Evolutionary conservation across 2,113 vertebrate species (phyloP).

Genomic region (Saguinus imperator): DNA sequence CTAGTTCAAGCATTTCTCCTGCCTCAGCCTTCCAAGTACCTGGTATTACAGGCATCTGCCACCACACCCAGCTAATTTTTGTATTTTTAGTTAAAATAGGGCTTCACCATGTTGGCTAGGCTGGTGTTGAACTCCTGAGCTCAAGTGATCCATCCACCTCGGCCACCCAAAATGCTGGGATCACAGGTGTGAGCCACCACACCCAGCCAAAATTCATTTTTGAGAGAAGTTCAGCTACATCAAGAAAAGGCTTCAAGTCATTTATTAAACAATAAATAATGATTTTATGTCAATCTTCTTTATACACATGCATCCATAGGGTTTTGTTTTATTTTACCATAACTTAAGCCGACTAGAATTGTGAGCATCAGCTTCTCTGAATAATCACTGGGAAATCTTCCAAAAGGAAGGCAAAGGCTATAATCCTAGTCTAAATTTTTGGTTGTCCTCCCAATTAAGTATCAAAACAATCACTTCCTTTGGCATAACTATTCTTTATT

Average conservation of each 20-base stretch:
- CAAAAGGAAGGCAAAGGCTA: slow-evolving; percentile 32
- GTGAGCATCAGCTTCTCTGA: slow-evolving; percentile 27
- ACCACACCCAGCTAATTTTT: too few relatives aligned
- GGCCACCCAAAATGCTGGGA: too few relatives aligned
- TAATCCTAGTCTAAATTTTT: slow-evolving; percentile 35
- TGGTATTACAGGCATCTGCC: too few relatives aligned
- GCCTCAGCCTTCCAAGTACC: too few relatives aligned
- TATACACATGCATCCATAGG: background rate
- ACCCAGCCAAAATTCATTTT: background rate
- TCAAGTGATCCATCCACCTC: too few relatives aligned
- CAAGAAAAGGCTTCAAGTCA: background rate
- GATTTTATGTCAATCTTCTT: background rate
- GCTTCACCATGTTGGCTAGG: too few relatives aligned
- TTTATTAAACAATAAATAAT: background rate
- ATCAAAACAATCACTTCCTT: slow-evolving; percentile 58
- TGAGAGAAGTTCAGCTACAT: background rate
- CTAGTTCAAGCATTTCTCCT: too few relatives aligned
- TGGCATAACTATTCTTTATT: slow-evolving; percentile 41
- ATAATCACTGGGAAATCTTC: slow-evolving; percentile 4
- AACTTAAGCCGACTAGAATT: slow-evolving; percentile 10
- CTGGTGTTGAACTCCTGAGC: too few relatives aligned
- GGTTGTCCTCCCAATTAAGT: slow-evolving; percentile 40
- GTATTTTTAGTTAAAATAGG: too few relatives aligned
- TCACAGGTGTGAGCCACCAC: too few relatives aligned
- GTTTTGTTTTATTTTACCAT: slow-evolving; percentile 11